Conservation (phyloP, 2,113 vertebrate species). For the Anhinga anhinga region DNA sequence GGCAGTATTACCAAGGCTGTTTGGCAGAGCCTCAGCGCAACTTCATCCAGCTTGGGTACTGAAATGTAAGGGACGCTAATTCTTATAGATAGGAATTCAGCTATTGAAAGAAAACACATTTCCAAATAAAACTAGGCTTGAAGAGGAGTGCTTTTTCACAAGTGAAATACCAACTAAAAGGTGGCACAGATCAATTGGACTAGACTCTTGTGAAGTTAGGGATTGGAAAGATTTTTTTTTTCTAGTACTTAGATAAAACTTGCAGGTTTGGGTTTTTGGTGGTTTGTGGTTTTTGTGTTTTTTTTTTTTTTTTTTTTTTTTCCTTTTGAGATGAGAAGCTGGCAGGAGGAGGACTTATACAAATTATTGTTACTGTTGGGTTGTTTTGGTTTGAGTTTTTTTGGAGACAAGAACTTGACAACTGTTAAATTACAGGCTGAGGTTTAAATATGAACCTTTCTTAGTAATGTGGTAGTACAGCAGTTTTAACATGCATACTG, state of each 20-base stretch:
- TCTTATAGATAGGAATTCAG: not conserved
- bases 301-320: not conserved
- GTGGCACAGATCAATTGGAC: not conserved
- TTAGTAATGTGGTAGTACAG: not conserved
- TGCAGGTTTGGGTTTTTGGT: accelerated
- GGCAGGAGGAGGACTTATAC: not conserved
- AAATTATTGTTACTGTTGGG: not conserved
- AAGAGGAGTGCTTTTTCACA: not conserved
- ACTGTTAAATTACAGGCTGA: not conserved
- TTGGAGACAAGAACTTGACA: not conserved
- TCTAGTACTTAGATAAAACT: not conserved
- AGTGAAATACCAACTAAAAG: not conserved
- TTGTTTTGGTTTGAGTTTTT: not conserved
- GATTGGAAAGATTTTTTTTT: not conserved
- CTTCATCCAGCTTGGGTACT: not conserved
- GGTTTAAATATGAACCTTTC: not conserved
- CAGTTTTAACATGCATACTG: not conserved
- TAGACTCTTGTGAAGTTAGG: not conserved
- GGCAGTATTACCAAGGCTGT: not conserved
- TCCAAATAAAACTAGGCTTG: not conserved
- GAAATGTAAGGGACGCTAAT: accelerated
- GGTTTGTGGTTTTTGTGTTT: too few species aligned
- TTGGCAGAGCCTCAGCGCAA: not conserved
- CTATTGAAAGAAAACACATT: not conserved
- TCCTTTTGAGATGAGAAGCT: not conserved